Conservation (phyloP, 2,797 vertebrate genomes). For the Poecile montanus region DNA sequence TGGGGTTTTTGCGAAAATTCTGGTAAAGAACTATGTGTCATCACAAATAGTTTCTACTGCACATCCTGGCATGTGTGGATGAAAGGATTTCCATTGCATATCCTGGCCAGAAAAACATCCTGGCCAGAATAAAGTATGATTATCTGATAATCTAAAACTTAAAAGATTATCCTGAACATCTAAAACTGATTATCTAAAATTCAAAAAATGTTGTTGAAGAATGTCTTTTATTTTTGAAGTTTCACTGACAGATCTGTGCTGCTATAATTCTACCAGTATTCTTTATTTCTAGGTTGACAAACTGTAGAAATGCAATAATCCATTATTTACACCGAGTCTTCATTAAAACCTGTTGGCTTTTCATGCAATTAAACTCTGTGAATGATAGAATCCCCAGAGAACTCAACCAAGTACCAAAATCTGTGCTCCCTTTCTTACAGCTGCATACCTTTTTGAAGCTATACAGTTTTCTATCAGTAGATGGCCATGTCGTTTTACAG, state of each 20-base stretch:
- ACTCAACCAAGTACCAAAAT: background rate
- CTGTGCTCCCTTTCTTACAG: background rate
- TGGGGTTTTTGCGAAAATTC: background rate
- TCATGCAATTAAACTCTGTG: background rate
- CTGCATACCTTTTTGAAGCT: background rate
- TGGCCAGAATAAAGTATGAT: background rate
- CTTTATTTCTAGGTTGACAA: background rate
- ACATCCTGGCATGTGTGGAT: too few relatives aligned
- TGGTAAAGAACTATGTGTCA: background rate
- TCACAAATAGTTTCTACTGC: background rate
- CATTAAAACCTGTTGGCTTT: background rate
- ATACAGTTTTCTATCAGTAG: constrained; percentile 45
- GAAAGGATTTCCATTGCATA: background rate
- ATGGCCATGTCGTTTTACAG: constrained; percentile 25
- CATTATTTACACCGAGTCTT: background rate
- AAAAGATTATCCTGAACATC: background rate
- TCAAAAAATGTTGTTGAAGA: background rate
- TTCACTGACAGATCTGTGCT: background rate
- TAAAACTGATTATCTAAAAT: background rate
- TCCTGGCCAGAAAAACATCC: background rate
- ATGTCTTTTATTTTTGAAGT: background rate
- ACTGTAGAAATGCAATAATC: background rate
- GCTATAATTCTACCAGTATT: background rate
- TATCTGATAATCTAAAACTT: background rate
- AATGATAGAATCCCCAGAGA: background rate